Evolutionary conservation across 2,888 invertebrate genomes (phyloP).

Genomic region (Acanthosoma haemorrhoidale): DNA sequence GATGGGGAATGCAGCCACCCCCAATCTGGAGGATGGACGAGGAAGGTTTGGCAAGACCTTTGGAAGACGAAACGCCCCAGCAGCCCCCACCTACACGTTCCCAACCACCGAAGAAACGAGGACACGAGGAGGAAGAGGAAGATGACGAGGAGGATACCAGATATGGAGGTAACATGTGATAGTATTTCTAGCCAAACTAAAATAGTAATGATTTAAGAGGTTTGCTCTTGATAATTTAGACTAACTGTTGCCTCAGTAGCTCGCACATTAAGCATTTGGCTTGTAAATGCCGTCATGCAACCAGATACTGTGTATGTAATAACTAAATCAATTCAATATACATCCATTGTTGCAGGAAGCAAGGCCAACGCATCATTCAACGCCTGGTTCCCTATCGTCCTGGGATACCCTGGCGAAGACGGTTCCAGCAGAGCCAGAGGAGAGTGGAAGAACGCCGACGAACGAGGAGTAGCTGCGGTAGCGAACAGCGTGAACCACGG

Average conservation of each 20-base stretch:
- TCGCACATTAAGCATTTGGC: no score
- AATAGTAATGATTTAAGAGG: no score
- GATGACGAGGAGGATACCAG: constrained; percentile 16
- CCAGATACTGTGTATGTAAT: no score
- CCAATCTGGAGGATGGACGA: constrained; percentile 17
- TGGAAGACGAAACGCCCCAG: not conserved
- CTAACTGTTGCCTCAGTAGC: no score
- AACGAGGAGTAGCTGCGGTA: constrained; percentile 55
- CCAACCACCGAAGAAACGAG: constrained; percentile 8
- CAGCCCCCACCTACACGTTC: not conserved
- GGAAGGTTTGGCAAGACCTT: not conserved
- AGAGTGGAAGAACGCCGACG: constrained; percentile 34
- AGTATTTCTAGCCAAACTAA: no score
- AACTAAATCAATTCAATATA: no score
- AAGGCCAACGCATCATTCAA: constrained; percentile 42
- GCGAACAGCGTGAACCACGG: constrained; percentile 69
- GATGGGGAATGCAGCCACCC: constrained; percentile 24
- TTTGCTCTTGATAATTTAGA: no score
- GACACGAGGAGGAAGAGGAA: constrained; percentile 23
- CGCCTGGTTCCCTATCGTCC: constrained; percentile 44
- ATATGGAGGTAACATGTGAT: not conserved
- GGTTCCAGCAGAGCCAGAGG: constrained; percentile 37
- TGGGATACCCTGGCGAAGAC: constrained; percentile 40
- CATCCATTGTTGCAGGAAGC: constrained; percentile 36
- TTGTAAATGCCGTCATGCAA: no score